phyloP scores from a whole-genome alignment of 2,797 vertebrate genomes.

The Darevskia nairensis region DNA sequence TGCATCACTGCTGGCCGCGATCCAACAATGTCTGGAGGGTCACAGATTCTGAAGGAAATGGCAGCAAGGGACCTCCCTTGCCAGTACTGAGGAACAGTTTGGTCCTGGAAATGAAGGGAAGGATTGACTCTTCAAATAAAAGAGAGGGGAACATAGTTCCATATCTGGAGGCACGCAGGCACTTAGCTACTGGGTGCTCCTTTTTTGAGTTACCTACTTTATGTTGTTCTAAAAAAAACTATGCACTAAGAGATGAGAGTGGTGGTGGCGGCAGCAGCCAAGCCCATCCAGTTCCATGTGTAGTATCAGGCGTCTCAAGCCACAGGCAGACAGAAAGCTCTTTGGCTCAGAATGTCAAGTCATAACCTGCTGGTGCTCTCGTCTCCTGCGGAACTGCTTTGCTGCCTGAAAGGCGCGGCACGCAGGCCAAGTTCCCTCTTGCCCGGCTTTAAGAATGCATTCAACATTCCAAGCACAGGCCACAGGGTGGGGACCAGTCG shows the following conservation, averaged over 20 bases:
- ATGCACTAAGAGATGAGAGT: background rate
- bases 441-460: constrained; percentile 60
- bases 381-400: constrained; percentile 15
- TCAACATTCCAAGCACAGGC: constrained; percentile 38
- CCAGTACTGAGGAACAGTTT: background rate
- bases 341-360: constrained; percentile 29
- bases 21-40: background rate
- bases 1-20: too few relatives aligned
- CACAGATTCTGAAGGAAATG: background rate
- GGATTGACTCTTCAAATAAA: background rate
- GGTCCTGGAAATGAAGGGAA: background rate
- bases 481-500: constrained; percentile 64
- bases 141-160: background rate
- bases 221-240: background rate
- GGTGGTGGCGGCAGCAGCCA: background rate
- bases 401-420: constrained; percentile 6
- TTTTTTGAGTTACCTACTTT: background rate
- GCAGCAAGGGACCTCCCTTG: background rate
- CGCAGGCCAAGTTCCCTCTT: constrained; percentile 71
- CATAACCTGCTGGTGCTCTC: background rate
- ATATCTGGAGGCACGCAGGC: background rate
- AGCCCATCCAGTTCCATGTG: background rate
- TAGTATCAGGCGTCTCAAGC: constrained; percentile 6
- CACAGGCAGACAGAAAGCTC: constrained; percentile 17
- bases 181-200: background rate